Evolutionary conservation across 2,113 vertebrate genomes (phyloP).

Genomic region (Petroica traversi): DNA sequence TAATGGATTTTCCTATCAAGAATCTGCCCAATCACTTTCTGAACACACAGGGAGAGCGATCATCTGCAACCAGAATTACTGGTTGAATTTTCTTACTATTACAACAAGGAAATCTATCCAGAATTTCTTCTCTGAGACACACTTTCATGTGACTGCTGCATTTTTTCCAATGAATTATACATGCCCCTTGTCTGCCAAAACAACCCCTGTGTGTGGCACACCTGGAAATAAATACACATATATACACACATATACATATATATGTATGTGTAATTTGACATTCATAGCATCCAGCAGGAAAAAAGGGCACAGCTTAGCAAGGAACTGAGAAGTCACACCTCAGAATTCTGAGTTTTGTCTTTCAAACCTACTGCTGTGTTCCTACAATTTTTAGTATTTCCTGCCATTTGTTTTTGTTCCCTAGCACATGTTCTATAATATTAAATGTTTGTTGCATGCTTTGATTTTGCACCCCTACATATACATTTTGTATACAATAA

Average conservation of each 20-base stretch:
- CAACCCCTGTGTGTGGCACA: neutral
- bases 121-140: conserved; percentile 82
- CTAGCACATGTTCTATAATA: neutral
- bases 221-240: neutral
- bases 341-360: neutral
- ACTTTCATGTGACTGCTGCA: conserved; percentile 77
- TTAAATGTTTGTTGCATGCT: neutral
- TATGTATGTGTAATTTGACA: neutral
- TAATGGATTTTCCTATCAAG: neutral
- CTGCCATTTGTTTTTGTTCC: neutral
- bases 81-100: conserved; percentile 81
- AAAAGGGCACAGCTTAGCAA: neutral
- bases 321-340: neutral
- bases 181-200: conserved; percentile 54
- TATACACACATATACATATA: fast-evolving
- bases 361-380: neutral
- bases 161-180: conserved; percentile 66
- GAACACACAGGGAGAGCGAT: conserved; percentile 56
- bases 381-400: neutral
- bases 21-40: neutral
- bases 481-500: neutral
- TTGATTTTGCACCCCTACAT: neutral
- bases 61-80: conserved; percentile 83
- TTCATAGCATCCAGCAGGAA: neutral
- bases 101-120: conserved; percentile 82